phyloP scores from a whole-genome alignment of 2,113 vertebrate genomes.

The Daboia siamensis region DNA sequence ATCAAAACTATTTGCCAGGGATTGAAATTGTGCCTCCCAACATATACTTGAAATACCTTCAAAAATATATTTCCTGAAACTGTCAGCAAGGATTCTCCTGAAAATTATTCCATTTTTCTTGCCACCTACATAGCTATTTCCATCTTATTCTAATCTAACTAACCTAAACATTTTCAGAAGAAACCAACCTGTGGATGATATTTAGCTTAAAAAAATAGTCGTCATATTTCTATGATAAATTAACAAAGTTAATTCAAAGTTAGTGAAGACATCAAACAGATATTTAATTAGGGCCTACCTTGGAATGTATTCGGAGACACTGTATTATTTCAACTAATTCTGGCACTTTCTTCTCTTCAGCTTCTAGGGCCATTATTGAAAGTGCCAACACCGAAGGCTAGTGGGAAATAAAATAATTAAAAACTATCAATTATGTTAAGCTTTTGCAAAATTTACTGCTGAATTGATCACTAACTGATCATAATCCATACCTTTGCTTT shows the following conservation, averaged over 20 bases:
- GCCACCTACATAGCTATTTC: neutral
- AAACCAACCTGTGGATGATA: neutral
- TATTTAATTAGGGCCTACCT: slow-evolving; percentile 64
- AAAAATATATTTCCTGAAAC: neutral
- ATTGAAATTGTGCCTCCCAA: neutral
- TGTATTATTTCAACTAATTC: slow-evolving; percentile 76
- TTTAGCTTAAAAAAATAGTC: neutral
- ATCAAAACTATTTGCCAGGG: neutral
- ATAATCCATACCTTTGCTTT: slow-evolving; percentile 85
- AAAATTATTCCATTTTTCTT: neutral
- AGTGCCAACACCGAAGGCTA: slow-evolving; percentile 90
- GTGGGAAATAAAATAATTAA: slow-evolving; percentile 34
- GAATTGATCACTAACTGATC: slow-evolving; percentile 8
- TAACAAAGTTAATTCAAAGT: neutral
- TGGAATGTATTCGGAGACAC: slow-evolving; percentile 79
- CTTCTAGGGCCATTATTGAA: slow-evolving; percentile 81
- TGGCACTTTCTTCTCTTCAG: slow-evolving; percentile 75
- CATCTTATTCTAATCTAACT: neutral
- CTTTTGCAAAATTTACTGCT: slow-evolving; percentile 11
- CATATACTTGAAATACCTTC: too few species aligned
- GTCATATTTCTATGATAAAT: neutral
- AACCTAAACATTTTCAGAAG: neutral
- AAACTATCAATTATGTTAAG: neutral
- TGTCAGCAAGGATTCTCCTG: neutral
- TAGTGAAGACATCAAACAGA: neutral